Evolutionary conservation across 2,113 vertebrate species (phyloP).

Genomic region (Ameiurus melas): DNA sequence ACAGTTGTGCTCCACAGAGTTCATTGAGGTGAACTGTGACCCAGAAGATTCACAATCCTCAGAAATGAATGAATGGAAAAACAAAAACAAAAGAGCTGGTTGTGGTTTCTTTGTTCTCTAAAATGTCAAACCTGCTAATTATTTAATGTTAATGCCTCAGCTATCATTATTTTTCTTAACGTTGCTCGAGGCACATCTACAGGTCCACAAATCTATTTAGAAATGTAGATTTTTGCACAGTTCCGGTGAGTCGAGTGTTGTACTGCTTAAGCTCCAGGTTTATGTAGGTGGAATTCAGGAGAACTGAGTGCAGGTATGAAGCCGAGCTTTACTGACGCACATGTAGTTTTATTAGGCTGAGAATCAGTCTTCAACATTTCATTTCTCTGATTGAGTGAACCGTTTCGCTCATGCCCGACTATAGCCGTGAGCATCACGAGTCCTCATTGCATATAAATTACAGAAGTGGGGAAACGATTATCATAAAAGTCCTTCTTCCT

Average conservation of each 20-base stretch:
- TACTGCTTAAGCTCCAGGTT: background rate
- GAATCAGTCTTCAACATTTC: constrained; percentile 60
- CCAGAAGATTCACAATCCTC: background rate
- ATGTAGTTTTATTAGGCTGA: constrained; percentile 64
- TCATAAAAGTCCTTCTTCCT: constrained; percentile 71
- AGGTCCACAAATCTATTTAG: background rate
- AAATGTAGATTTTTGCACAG: background rate
- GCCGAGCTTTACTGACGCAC: background rate
- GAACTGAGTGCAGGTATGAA: background rate
- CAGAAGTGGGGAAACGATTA: constrained; percentile 73
- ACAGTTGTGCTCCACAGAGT: background rate
- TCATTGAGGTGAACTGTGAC: too few relatives aligned
- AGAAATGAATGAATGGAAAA: too few relatives aligned
- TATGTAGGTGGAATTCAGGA: background rate
- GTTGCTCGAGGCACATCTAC: background rate
- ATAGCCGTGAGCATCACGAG: constrained; percentile 62
- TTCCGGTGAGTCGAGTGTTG: background rate
- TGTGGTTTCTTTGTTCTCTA: background rate
- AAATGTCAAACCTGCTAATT: background rate
- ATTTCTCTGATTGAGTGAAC: constrained; percentile 66
- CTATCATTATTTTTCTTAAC: background rate
- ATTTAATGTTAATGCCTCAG: background rate
- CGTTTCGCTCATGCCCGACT: constrained; percentile 57
- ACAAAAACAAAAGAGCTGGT: background rate
- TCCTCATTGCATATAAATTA: constrained; percentile 77